Evolutionary conservation across 1,140 invertebrate species (phyloP).

Genomic region (Papilio xuthus): DNA sequence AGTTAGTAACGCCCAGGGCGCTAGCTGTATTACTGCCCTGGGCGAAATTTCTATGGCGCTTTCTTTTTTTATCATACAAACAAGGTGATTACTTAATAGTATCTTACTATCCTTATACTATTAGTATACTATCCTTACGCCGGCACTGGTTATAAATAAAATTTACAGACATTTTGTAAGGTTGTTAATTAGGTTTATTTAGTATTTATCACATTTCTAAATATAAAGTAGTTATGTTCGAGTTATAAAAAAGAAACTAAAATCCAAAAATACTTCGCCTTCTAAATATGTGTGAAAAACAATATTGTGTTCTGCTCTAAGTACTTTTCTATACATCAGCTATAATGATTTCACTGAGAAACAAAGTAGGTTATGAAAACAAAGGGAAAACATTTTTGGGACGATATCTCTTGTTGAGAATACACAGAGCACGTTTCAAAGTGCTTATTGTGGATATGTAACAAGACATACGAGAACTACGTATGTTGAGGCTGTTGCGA

Average conservation of each 20-base stretch:
- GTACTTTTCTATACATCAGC: background rate
- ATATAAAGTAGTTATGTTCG: too few species aligned
- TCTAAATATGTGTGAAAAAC: background rate
- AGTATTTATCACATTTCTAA: too few species aligned
- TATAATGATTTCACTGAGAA: slow-evolving; percentile 4
- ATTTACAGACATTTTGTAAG: too few species aligned
- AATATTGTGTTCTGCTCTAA: background rate
- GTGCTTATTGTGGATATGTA: slow-evolving; percentile 22
- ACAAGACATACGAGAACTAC: slow-evolving; percentile 22
- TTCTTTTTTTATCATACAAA: too few species aligned
- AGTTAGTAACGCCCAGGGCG: too few species aligned
- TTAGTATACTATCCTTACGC: too few species aligned
- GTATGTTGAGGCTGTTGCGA: background rate
- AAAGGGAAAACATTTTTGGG: slow-evolving; percentile 16
- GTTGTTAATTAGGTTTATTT: too few species aligned
- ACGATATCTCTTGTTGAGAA: slow-evolving; percentile 8
- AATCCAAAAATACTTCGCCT: background rate
- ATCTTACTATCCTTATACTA: too few species aligned
- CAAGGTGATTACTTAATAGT: too few species aligned
- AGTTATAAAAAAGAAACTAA: background rate
- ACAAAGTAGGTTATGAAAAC: slow-evolving; percentile 21
- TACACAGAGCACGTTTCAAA: slow-evolving; percentile 23
- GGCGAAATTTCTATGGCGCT: too few species aligned
- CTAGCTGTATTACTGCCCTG: too few species aligned
- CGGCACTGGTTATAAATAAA: too few species aligned